phyloP scores from a whole-genome alignment of 2,797 vertebrate species.

The Sebastes alutus region DNA sequence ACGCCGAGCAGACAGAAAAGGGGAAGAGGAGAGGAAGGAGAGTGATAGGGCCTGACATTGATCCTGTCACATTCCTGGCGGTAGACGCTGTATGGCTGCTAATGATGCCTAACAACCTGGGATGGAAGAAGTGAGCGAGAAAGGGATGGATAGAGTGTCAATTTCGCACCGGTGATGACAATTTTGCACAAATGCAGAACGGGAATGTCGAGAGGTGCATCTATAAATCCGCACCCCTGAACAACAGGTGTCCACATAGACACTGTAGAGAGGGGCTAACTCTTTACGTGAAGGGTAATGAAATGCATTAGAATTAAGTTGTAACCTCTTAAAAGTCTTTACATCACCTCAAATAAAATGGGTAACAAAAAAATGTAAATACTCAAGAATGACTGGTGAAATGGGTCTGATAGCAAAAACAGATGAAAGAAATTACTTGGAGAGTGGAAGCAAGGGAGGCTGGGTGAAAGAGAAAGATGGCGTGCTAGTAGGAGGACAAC shows the following conservation, averaged over 20 bases:
- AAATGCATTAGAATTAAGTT: neutral
- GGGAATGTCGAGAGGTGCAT: constrained; percentile 5
- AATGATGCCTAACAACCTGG: constrained; percentile 46
- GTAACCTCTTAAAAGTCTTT: constrained; percentile 1
- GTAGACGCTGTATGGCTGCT: constrained; percentile 11
- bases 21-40: constrained; percentile 10
- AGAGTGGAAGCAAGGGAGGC: neutral
- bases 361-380: neutral
- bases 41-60: constrained; percentile 35
- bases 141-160: constrained; percentile 21
- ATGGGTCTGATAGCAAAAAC: constrained; percentile 47
- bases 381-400: constrained; percentile 3
- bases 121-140: constrained; percentile 26
- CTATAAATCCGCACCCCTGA: neutral
- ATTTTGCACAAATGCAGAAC: neutral
- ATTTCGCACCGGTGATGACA: neutral
- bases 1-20: constrained; percentile 13
- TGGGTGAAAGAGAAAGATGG: neutral
- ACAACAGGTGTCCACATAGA: constrained; percentile 2
- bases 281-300: neutral
- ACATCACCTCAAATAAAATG: constrained; percentile 3
- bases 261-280: neutral
- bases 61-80: constrained; percentile 60
- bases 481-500: constrained; percentile 17
- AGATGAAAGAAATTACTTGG: constrained; percentile 25